Evolutionary conservation across 2,113 vertebrate species (phyloP).

Genomic region (Choloepus hoffmanni): DNA sequence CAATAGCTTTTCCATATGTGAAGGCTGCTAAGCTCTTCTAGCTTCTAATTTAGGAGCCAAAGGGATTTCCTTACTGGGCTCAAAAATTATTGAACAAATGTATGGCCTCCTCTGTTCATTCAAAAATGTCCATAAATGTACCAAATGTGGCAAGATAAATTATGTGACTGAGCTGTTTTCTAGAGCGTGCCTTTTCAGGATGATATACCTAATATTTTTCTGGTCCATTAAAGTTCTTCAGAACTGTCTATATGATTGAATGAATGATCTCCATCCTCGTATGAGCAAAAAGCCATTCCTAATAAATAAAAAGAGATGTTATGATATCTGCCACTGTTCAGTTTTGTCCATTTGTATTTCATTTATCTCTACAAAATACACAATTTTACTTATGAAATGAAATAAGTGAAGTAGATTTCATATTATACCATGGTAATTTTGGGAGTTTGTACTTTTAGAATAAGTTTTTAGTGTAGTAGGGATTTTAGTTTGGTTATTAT

Average conservation of each 20-base stretch:
- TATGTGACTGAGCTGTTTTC: constrained; percentile 47
- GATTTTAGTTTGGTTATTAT: constrained; percentile 45
- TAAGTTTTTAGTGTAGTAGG: neutral
- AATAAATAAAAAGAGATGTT: neutral
- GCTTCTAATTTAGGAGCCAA: constrained; percentile 76
- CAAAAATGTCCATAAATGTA: constrained; percentile 9
- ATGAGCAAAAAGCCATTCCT: neutral
- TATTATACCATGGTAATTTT: constrained; percentile 32
- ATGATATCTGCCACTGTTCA: neutral
- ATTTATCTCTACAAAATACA: neutral
- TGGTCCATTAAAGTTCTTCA: neutral
- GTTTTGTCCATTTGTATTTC: constrained; percentile 46
- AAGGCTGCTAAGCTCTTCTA: constrained; percentile 49
- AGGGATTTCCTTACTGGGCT: constrained; percentile 63
- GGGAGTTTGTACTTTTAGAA: neutral
- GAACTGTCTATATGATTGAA: constrained; percentile 9
- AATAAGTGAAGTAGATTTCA: neutral
- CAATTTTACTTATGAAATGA: constrained; percentile 19
- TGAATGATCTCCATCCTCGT: neutral
- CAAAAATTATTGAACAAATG: constrained; percentile 60
- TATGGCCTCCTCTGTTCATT: constrained; percentile 58
- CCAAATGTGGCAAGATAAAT: constrained; percentile 33
- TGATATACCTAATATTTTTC: constrained; percentile 31
- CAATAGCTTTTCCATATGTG: constrained; percentile 62
- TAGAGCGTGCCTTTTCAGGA: constrained; percentile 31